These are phyloP conservation scores for Lophochroa leadbeateri DNA, from an alignment of 2,113 vertebrate genomes.

Conservation along the genomic window DNA sequence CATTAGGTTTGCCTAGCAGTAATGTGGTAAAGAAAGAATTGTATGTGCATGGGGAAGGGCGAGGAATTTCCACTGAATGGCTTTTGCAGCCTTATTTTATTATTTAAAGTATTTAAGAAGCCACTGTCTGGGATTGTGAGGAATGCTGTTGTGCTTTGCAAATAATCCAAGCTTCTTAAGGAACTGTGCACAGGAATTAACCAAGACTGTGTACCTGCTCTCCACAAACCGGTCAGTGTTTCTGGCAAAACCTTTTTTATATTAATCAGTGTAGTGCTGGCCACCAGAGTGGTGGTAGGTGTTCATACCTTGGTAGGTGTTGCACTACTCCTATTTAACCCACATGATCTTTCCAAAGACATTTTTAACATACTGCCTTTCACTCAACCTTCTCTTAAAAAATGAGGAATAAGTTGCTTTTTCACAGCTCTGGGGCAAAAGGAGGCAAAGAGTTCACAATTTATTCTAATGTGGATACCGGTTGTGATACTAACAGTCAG, in stretches of 20 bases:
- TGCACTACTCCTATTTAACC: neutral
- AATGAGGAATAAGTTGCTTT: neutral
- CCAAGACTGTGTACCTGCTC: constrained; percentile 12
- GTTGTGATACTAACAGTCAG: neutral
- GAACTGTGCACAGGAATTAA: neutral
- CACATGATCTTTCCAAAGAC: neutral
- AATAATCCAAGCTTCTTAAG: neutral
- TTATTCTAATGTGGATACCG: neutral
- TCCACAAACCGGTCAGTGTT: constrained; percentile 41
- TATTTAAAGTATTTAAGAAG: neutral
- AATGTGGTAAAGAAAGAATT: neutral
- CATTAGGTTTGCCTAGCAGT: neutral
- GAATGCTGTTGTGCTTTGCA: neutral
- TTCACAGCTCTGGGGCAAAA: neutral
- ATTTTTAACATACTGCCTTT: neutral
- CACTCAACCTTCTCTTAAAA: neutral
- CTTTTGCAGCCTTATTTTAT: neutral
- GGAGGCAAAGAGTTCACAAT: neutral
- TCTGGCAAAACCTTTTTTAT: constrained; percentile 33
- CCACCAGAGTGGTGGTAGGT: constrained; percentile 50
- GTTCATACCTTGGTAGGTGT: neutral
- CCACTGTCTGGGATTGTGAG: neutral
- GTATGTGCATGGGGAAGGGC: rapidly evolving
- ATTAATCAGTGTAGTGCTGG: constrained; percentile 46
- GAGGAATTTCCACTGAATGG: neutral